These are phyloP conservation scores for Chroicocephalus ridibundus DNA, from an alignment of 2,113 vertebrate genomes.

Conservation along the genomic window DNA sequence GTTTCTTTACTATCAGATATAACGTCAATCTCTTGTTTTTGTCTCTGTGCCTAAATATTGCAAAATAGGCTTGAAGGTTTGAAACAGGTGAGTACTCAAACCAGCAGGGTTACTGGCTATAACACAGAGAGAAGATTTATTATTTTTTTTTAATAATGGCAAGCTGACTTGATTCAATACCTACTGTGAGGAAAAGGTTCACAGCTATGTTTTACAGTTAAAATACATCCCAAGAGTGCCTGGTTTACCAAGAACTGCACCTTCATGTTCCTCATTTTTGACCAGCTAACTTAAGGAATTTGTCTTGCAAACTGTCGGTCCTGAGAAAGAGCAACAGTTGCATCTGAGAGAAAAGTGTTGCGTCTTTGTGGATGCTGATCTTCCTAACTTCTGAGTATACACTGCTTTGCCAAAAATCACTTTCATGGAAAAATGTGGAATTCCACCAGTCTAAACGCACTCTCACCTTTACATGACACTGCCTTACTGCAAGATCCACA, in stretches of 20 bases:
- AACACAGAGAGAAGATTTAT: background rate
- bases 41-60: background rate
- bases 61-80: background rate
- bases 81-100: background rate
- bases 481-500: background rate
- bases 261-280: background rate
- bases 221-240: background rate
- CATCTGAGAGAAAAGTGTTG: background rate
- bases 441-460: background rate
- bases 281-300: background rate
- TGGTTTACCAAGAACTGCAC: background rate
- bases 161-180: background rate
- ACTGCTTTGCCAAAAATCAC: background rate
- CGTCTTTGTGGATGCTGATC: background rate
- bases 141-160: background rate
- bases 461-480: background rate
- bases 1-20: background rate
- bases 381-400: background rate
- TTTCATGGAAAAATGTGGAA: background rate
- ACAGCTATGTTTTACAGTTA: background rate
- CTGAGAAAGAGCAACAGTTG: background rate
- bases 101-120: background rate
- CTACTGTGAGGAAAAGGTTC: background rate
- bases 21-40: background rate
- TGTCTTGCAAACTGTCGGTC: background rate